These are phyloP conservation scores for Metaphire vulgaris DNA, from an alignment of 1,140 invertebrate species.

Conservation along the genomic window DNA sequence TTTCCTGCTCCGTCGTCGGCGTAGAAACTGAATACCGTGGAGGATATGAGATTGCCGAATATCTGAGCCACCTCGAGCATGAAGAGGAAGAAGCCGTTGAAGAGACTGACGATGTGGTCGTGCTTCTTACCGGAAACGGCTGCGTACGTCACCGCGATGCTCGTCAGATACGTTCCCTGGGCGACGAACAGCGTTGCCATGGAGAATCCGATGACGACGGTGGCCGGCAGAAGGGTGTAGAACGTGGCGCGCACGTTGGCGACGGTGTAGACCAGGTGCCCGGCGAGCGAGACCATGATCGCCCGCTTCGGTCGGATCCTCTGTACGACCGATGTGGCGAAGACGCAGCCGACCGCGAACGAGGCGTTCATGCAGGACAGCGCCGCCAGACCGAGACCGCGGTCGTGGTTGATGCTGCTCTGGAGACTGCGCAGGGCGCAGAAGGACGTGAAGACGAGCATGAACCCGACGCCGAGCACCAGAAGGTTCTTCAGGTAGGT, in stretches of 20 bases:
- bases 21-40: conserved; percentile 32
- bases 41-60: conserved; percentile 48
- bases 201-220: conserved; percentile 43
- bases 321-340: conserved; percentile 44
- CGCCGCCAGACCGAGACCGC: conserved; percentile 41
- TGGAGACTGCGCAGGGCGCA: conserved; percentile 47
- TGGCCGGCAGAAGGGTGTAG: conserved; percentile 45
- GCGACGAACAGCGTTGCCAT: conserved; percentile 47
- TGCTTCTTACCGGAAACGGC: conserved; percentile 36
- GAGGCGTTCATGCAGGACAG: conserved; percentile 44
- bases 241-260: conserved; percentile 47
- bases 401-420: conserved; percentile 42
- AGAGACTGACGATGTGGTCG: conserved; percentile 43
- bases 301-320: conserved; percentile 47
- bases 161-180: conserved; percentile 45
- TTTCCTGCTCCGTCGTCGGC: background rate
- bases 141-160: conserved; percentile 44
- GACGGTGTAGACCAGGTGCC: conserved; percentile 42
- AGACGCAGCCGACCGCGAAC: conserved; percentile 42
- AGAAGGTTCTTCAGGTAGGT: conserved; percentile 42
- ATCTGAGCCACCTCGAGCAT: conserved; percentile 49
- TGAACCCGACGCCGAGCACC: conserved; percentile 45
- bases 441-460: conserved; percentile 46
- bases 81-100: conserved; percentile 49
- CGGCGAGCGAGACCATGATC: conserved; percentile 40